phyloP scores from a whole-genome alignment of 2,797 vertebrate genomes.

The Tarsius wallacei region DNA sequence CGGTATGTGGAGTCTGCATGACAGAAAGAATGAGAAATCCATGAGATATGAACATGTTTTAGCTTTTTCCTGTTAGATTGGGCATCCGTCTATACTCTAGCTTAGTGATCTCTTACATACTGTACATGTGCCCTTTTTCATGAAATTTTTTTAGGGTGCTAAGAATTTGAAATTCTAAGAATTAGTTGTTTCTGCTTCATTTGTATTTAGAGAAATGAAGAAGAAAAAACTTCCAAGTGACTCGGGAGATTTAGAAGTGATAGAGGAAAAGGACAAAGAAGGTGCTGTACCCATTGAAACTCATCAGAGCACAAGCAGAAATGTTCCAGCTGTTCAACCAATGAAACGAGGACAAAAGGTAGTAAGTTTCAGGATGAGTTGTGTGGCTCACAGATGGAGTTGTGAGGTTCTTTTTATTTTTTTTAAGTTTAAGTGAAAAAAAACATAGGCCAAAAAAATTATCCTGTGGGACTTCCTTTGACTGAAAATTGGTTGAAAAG shows the following conservation, averaged over 20 bases:
- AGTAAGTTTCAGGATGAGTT: neutral
- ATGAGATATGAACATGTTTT: neutral
- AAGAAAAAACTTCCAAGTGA: conserved; percentile 95
- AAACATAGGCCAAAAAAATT: conserved; percentile 22
- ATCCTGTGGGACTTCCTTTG: neutral
- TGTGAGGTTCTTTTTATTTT: neutral
- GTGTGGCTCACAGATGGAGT: neutral
- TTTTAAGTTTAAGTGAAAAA: conserved; percentile 65
- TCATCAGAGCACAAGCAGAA: conserved; percentile 87
- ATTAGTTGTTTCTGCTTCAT: conserved; percentile 54
- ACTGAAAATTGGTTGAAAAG: conserved; percentile 37
- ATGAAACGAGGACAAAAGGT: conserved; percentile 98
- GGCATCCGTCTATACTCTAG: neutral
- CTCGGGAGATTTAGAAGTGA: conserved; percentile 87
- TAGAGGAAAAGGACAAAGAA: conserved; percentile 88
- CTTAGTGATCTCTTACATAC: neutral
- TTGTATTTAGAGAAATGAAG: conserved; percentile 94
- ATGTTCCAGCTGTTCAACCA: conserved; percentile 87
- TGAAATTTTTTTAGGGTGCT: conserved; percentile 41
- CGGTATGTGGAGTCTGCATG: neutral
- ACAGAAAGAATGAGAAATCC: conserved; percentile 9
- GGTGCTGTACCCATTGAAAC: conserved; percentile 73
- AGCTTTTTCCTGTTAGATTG: neutral
- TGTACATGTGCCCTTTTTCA: neutral
- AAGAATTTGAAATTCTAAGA: conserved; percentile 62